Percentiles rank a stretch among this genome's conserved stretches.
Evolutionary conservation across 2,797 vertebrate genomes (phyloP).

Genomic region (Coluber constrictor): DNA sequence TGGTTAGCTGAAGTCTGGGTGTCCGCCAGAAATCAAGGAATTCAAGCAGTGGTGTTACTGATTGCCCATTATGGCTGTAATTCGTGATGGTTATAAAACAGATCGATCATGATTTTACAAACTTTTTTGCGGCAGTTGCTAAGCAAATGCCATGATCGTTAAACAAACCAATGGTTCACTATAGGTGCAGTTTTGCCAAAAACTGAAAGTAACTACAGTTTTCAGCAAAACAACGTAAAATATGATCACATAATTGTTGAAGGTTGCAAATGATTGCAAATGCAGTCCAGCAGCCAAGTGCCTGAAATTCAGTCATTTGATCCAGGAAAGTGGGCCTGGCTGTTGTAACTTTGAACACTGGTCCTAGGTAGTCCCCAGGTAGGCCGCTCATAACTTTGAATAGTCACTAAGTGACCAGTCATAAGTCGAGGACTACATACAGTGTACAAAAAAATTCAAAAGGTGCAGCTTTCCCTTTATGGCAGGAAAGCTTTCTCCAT

Average conservation of each 20-base stretch:
- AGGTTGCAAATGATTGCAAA: neutral
- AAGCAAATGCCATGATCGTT: neutral
- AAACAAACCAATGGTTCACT: neutral
- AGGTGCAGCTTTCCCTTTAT: neutral
- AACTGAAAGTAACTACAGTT: neutral
- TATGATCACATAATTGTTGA: neutral
- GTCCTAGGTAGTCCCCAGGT: neutral
- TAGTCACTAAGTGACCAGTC: neutral
- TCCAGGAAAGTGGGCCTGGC: neutral
- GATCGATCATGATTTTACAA: neutral
- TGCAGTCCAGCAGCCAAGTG: fast-evolving
- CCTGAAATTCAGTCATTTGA: neutral
- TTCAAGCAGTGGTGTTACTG: neutral
- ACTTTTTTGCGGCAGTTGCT: neutral
- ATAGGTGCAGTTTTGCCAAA: neutral
- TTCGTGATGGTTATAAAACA: neutral
- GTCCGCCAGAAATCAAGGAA: neutral
- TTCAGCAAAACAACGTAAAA: neutral
- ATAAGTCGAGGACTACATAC: neutral
- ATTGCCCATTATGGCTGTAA: neutral
- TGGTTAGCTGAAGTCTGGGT: neutral
- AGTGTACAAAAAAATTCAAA: neutral
- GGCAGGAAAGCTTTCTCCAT: neutral
- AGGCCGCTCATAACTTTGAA: neutral
- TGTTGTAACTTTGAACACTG: neutral